Evolutionary conservation across 2,113 vertebrate genomes (phyloP).

Genomic region (Nicator chloris): DNA sequence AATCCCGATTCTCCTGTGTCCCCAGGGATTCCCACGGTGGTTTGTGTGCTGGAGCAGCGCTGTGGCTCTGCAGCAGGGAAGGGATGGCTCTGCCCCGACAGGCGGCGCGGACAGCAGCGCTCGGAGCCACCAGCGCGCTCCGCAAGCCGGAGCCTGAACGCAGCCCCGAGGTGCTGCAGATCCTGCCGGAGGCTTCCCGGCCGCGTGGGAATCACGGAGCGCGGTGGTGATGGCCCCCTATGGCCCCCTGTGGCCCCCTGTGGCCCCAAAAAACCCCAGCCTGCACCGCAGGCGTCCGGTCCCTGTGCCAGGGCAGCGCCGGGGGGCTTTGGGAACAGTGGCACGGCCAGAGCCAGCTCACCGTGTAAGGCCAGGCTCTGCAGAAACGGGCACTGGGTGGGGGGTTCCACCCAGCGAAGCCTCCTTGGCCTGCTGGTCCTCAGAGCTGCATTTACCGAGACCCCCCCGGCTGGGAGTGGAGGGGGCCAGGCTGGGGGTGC

Average conservation of each 20-base stretch:
- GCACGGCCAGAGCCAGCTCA: accelerated
- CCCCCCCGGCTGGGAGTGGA: accelerated
- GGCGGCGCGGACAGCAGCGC: not conserved
- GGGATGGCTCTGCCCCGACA: slow-evolving; percentile 10
- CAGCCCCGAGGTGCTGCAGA: not conserved
- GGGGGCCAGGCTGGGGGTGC: not conserved
- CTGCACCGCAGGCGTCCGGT: accelerated
- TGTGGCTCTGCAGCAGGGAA: not conserved
- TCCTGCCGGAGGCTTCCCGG: not conserved
- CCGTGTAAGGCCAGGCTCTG: not conserved
- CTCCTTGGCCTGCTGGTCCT: not conserved
- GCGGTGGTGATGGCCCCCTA: too few relatives aligned
- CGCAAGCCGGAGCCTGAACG: slow-evolving; percentile 19
- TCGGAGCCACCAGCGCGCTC: not conserved
- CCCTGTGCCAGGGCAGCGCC: accelerated
- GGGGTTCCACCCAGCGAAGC: not conserved
- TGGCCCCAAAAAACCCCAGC: too few relatives aligned
- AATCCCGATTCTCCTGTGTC: accelerated
- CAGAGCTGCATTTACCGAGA: not conserved
- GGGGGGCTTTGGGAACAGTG: accelerated
- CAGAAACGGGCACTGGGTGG: not conserved
- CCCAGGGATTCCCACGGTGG: not conserved
- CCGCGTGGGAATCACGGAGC: not conserved
- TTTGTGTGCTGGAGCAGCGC: not conserved
- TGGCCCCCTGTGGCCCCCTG: too few relatives aligned